Base-by-base conservation (phyloP, 2,113 vertebrate species). In the Cranoglanis bouderius region DNA sequence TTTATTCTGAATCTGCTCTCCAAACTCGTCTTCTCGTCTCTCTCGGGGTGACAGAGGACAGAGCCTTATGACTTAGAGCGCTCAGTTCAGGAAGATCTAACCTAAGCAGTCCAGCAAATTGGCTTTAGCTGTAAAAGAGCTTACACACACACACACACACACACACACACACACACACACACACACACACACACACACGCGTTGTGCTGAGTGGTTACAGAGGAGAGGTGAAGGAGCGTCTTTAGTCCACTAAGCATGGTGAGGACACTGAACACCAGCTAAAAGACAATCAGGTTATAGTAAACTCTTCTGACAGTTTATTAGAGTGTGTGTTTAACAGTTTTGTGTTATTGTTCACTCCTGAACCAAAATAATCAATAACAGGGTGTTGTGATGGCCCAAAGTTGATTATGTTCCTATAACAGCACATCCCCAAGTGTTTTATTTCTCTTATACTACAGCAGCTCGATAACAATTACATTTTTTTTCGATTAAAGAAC, bases 61-160 rank as follows among this genome's bases (percentile, higher is more conserved):
- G 86, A 89, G 91, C 86, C 49, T 35, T 88, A 83, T 74, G 77
- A 87, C 94, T 93, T 93, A 93, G 90, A 46, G 85, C 78, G 84
- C 90, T 89, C 43, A 92, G 91, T 89, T 91, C 94, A 95, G 94
- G 94, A 94, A 95, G 94, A 92, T 94, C 95, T 94, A 93, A 82
- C 90, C 91, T 95, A 95, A 96, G 95, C 95, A 94, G 93, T 91
- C 90, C 85, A 78, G 87, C 91, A 96, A 96, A 96, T 96, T 95
- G 95, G 95, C 95, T 96, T 96, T 95, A 94, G 89, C 88, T 94
- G 53, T 92, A 96, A 96, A 96, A 95, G 95, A 95, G 95, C 95
- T 96, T 96, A 96, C 86, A 92, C 92, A 92, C 91, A 94, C 94
- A 94, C 81, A 59, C 80, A 82, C 80, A 40, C 51, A 55, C 46